Base-by-base conservation (phyloP, 2,888 invertebrate genomes). In the Drosophila niveifrons region DNA sequence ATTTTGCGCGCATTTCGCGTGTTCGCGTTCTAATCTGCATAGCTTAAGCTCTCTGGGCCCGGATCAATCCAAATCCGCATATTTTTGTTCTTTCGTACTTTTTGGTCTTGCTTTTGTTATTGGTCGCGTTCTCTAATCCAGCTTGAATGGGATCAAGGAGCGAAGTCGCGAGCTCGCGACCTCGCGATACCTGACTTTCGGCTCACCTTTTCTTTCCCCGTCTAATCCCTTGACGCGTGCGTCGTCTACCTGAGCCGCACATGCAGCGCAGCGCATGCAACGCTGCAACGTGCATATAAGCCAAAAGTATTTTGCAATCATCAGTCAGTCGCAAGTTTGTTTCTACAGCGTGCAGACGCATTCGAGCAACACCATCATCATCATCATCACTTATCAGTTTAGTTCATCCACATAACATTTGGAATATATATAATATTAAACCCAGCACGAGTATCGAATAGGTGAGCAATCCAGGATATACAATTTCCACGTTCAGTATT, bases 191-290 rank as follows among this genome's bases (percentile, higher is more conserved):
- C 83, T 83, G 83, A 83, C 83, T 86, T 80, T 48, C 58, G 57
- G 55, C 34, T 63, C 86, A 73, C 80, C 67, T 75, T 78, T 70
- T 70, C n/a, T 23, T 23, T 65, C 46, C 34, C 39, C 76, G 63
- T 66, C 70, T 82, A 88, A 88, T 88, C 82, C 82, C 82, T 85
- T 85, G 66, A 79, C 82, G 82, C 88, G 85, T 82, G 86, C 71
- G 17, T 11, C 48, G 39, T 10, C 75, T 75, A 75, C 75, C 79
- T 75, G 69, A 8, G 31, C 11, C 7, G 6, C 23, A 23, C 23
- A 23, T 9, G 56, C 64, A 34, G 28, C 43, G 13, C 43, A 8
- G 15, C 52, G 18, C 47, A 47, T 50, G 34, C 31, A 50, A n/a
- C 36, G 36, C 39, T 51, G 47, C 43, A 79, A 66, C 71, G 57